These are phyloP conservation scores for Rhombomys opimus DNA, from an alignment of 2,113 vertebrate genomes.

Conservation along the genomic window DNA sequence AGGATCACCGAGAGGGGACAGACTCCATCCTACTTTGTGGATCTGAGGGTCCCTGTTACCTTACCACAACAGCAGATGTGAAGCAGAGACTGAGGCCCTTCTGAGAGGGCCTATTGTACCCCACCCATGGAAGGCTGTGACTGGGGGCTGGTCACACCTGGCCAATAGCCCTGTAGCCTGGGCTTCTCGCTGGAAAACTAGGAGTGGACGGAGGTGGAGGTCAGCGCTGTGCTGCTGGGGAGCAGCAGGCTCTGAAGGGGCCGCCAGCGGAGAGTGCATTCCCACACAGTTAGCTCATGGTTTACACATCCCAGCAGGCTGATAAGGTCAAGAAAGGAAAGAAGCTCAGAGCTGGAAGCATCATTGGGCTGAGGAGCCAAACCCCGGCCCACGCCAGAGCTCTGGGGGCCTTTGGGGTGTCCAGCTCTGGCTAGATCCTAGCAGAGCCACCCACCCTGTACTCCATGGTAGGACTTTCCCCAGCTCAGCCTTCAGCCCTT, in stretches of 20 bases:
- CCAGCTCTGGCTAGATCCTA: not conserved
- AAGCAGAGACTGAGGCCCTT: not conserved
- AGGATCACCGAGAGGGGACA: not conserved
- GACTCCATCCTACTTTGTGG: not conserved
- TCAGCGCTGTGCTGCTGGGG: not conserved
- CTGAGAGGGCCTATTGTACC: no score
- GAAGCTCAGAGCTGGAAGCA: not conserved
- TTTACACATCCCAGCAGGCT: not conserved
- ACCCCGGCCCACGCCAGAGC: not conserved
- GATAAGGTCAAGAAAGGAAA: not conserved
- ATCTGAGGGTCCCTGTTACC: not conserved
- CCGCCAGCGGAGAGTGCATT: not conserved
- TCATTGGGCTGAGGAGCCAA: not conserved
- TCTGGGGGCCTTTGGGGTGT: not conserved
- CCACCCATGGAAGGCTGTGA: rapidly evolving
- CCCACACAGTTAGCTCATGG: constrained; percentile 1
- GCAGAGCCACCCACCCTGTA: rapidly evolving
- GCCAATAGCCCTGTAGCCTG: not conserved
- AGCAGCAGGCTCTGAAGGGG: not conserved
- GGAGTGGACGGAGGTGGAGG: not conserved
- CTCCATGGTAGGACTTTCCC: not conserved
- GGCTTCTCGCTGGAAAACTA: not conserved
- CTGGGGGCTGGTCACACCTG: not conserved
- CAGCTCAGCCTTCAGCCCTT: not conserved
- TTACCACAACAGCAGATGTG: not conserved